Conservation (phyloP, 2,888 invertebrate species). For the Trissolcus brochymenae region DNA sequence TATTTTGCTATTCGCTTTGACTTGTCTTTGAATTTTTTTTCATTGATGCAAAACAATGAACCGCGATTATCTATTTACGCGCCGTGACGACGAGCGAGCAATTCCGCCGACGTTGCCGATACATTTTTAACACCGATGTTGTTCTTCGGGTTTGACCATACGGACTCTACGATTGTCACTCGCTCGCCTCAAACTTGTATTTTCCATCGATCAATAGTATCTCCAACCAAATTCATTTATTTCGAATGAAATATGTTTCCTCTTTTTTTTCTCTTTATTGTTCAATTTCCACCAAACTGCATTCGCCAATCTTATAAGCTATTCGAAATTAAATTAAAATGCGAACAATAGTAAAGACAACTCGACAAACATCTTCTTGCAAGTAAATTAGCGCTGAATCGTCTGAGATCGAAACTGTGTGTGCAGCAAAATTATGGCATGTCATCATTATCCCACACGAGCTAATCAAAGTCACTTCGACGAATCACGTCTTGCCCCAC, state of each 20-base stretch:
- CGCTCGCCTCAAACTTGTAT: background rate
- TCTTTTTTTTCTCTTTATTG: background rate
- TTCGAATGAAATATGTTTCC: no score
- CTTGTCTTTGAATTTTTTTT: conserved; percentile 45
- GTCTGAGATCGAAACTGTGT: conserved; percentile 30
- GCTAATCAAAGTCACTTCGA: conserved; percentile 48
- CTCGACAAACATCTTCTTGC: conserved; percentile 7
- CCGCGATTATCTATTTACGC: conserved; percentile 50
- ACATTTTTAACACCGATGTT: conserved; percentile 43
- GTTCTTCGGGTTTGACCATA: conserved; percentile 21
- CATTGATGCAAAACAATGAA: conserved; percentile 54
- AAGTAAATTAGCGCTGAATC: conserved; percentile 39
- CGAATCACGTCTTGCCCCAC: conserved; percentile 53
- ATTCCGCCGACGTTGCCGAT: conserved; percentile 36
- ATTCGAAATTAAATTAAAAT: conserved; percentile 17
- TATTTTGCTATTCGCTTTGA: conserved; percentile 51
- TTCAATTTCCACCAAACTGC: background rate
- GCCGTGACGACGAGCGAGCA: conserved; percentile 36
- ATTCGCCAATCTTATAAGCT: background rate
- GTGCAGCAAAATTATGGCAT: conserved; percentile 41
- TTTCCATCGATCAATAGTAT: background rate
- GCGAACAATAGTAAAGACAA: conserved; percentile 10
- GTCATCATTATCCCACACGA: conserved; percentile 46
- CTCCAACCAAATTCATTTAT: no score
- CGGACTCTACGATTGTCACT: conserved; percentile 22